Percentiles rank a stretch among this genome's conserved stretches.
Evolutionary conservation across 2,797 vertebrate genomes (phyloP).

Genomic region (Sebastes melanostomus): DNA sequence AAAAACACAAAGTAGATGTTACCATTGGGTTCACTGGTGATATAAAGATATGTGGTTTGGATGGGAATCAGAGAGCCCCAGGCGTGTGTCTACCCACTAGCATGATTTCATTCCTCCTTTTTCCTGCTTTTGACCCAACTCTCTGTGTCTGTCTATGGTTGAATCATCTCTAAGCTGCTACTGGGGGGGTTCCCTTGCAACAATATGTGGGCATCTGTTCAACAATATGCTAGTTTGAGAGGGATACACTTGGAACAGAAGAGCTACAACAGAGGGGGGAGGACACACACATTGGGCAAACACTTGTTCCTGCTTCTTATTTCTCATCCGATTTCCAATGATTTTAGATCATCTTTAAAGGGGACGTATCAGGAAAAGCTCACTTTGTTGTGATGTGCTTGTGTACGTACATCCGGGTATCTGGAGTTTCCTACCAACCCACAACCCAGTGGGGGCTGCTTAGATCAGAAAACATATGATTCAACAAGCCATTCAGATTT

Average conservation of each 20-base stretch:
- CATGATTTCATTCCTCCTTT: slow-evolving; percentile 47
- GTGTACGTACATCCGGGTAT: no score
- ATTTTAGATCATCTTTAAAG: background rate
- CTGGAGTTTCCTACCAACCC: no score
- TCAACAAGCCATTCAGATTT: no score
- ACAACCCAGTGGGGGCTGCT: no score
- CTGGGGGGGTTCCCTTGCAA: slow-evolving; percentile 57
- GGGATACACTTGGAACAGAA: slow-evolving; percentile 42
- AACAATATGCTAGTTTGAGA: slow-evolving; percentile 63
- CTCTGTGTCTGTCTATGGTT: slow-evolving; percentile 52
- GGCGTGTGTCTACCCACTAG: slow-evolving; percentile 59
- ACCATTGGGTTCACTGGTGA: slow-evolving; percentile 48
- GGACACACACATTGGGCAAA: background rate
- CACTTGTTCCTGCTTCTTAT: slow-evolving; percentile 3
- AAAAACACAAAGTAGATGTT: slow-evolving; percentile 55
- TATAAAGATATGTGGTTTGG: slow-evolving; percentile 50
- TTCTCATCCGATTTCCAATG: background rate
- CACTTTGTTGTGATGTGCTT: no score
- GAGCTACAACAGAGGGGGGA: background rate
- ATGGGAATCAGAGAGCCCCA: slow-evolving; percentile 55
- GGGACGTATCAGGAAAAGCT: no score
- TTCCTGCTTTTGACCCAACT: slow-evolving; percentile 60
- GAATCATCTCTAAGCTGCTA: slow-evolving; percentile 63
- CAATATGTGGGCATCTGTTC: slow-evolving; percentile 67
- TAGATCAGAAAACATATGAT: no score